These are phyloP conservation scores for Turritopsis rubra DNA, from an alignment of 30 jellyfish, hydroid and myxozoan species.

Conservation along the genomic window DNA sequence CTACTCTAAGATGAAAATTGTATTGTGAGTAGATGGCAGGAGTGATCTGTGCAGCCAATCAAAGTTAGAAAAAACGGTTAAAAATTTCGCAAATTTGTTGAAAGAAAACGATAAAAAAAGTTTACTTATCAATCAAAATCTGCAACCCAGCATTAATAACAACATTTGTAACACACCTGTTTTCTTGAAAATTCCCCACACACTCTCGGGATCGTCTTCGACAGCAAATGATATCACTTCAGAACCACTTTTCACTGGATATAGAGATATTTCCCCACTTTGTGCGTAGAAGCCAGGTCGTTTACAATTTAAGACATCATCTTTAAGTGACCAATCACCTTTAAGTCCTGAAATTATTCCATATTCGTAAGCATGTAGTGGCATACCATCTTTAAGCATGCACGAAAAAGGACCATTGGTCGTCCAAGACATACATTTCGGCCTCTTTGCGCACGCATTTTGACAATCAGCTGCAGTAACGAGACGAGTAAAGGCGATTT, in stretches of 20 bases:
- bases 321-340: slow-evolving; percentile 70
- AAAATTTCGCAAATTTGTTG: no score
- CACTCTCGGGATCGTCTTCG: slow-evolving; percentile 54
- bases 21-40: no score
- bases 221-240: slow-evolving; percentile 45
- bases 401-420: slow-evolving; percentile 96
- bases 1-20: no score
- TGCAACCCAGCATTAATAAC: no score
- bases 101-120: no score
- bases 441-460: slow-evolving; percentile 85
- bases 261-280: slow-evolving; percentile 79
- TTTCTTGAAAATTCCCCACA: slow-evolving; percentile 70
- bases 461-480: slow-evolving; percentile 95
- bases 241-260: slow-evolving; percentile 43
- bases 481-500: slow-evolving; percentile 48
- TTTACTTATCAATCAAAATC: neutral
- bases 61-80: no score
- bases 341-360: slow-evolving; percentile 92
- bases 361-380: slow-evolving; percentile 87
- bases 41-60: no score
- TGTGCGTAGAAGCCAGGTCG: slow-evolving; percentile 93
- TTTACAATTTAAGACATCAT: slow-evolving; percentile 44
- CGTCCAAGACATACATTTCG: slow-evolving; percentile 95
- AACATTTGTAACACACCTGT: slow-evolving; percentile 28
- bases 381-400: slow-evolving; percentile 91